Evolutionary conservation across 2,797 vertebrate genomes (phyloP).

Genomic region (Chaetophractus vellerosus): DNA sequence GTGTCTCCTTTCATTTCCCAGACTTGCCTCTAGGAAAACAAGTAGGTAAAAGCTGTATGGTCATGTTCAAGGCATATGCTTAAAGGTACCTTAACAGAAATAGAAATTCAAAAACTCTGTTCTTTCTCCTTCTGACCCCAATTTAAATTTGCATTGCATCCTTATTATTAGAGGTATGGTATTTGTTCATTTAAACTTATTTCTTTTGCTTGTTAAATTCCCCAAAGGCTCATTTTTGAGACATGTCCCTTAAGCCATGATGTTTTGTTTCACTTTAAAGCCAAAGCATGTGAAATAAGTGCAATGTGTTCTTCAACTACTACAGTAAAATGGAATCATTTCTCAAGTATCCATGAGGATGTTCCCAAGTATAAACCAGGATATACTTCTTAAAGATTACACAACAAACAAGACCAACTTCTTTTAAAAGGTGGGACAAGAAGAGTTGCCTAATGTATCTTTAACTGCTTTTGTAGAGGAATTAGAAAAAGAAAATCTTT

Average conservation of each 20-base stretch:
- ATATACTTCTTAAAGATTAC: not conserved
- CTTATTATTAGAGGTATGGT: not conserved
- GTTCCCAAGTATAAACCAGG: not conserved
- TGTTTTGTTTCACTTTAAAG: conserved; percentile 63
- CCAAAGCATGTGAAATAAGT: not conserved
- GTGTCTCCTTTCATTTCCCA: not conserved
- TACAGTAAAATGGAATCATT: not conserved
- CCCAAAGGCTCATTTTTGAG: not conserved
- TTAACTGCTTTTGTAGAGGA: conserved; percentile 25
- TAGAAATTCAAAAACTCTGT: not conserved
- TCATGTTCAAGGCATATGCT: not conserved
- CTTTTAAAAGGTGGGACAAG: not conserved
- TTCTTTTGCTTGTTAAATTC: not conserved
- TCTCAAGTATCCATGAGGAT: not conserved
- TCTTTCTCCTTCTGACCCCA: not conserved
- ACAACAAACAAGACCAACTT: not conserved
- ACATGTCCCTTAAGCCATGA: conserved; percentile 15
- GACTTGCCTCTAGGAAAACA: not conserved
- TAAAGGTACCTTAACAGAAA: not conserved
- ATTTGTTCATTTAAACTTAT: conserved; percentile 12
- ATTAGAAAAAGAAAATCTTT: conserved; percentile 36
- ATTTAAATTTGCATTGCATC: not conserved
- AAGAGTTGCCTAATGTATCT: not conserved
- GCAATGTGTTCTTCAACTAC: not conserved
- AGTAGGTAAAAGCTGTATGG: not conserved